A percentile compares a stretch with the other conserved stretches of the same genome.
These are phyloP conservation scores for Coracias cyanogaster DNA, from an alignment of 2,797 vertebrate species.

Conservation along the genomic window DNA sequence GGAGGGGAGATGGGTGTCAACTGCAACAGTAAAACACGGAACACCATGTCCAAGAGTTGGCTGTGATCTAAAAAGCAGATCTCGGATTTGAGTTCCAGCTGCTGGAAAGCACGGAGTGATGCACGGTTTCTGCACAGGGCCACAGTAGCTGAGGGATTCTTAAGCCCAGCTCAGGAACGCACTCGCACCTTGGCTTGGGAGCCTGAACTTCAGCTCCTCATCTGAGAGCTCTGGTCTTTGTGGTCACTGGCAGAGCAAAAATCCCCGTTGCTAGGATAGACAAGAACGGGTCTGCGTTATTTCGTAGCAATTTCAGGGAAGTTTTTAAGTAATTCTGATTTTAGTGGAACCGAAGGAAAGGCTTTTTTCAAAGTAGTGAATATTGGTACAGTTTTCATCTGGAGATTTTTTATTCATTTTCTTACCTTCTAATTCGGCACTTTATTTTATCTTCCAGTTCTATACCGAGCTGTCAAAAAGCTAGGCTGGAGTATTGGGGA, in stretches of 20 bases:
- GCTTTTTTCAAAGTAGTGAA: background rate
- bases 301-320: background rate
- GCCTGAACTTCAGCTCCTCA: background rate
- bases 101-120: background rate
- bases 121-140: background rate
- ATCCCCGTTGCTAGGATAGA: background rate
- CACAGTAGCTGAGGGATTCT: background rate
- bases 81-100: background rate
- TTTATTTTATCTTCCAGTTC: background rate
- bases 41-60: background rate
- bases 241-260: background rate
- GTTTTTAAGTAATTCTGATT: background rate
- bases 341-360: background rate
- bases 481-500: background rate
- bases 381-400: background rate
- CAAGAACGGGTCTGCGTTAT: background rate
- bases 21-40: background rate
- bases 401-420: background rate
- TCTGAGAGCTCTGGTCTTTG: background rate
- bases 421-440: background rate
- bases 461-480: background rate
- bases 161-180: background rate
- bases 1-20: background rate
- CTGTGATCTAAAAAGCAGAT: background rate
- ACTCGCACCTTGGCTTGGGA: fast-evolving